Evolutionary conservation across 2,888 invertebrate species (phyloP), one percentile per base, ranked within the genome.

Genomic region (Cremastinae sp.): DNA sequence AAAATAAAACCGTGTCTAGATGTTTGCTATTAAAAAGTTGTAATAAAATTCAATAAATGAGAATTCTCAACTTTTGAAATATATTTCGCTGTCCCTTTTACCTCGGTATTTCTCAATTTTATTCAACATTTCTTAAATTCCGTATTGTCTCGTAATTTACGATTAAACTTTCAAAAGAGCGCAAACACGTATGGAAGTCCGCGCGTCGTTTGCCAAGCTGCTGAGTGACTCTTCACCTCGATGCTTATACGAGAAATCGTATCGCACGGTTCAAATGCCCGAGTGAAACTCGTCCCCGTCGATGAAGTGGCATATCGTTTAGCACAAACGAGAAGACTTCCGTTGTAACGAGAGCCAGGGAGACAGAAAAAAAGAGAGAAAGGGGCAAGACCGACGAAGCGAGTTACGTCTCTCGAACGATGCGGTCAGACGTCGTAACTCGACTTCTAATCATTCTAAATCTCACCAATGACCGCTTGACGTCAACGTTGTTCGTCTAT

Each of bases 371-470:
- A 68, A 5, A 49, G 28, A 53, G 39, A 68, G n/a, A 51, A 37
- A 66, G n/a, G 12, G 12, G 12, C 3, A n/a, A 12, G 20, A 20
- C 4, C 14, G 49, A 37, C 37, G 49, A n/a, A 61, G 56, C 49
- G 64, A 62, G 49, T n/a, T n/a, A 49, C 68, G 55, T 14, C 41
- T 56, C 45, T 45, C 22, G 51, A 59, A 45, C 55, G 49, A 8
- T 53, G 61, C 37, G 53, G 51, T 53, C 59, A 45, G 39, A 35
- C 68, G 55, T 68, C 62, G 28, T 58, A 64, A 65, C 73, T 49
- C 68, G 51, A 66, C 55, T 69, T 76, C 72, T 73, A 76, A 76
- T 76, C 72, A 76, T 73, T 69, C 75, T 73, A 73, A 73, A 76
- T 73, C 65, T 69, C 47, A 76, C 73, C 59, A 64, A 72, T 75